phyloP scores from a whole-genome alignment of 2,888 invertebrate species.

The Tinea semifulvella region DNA sequence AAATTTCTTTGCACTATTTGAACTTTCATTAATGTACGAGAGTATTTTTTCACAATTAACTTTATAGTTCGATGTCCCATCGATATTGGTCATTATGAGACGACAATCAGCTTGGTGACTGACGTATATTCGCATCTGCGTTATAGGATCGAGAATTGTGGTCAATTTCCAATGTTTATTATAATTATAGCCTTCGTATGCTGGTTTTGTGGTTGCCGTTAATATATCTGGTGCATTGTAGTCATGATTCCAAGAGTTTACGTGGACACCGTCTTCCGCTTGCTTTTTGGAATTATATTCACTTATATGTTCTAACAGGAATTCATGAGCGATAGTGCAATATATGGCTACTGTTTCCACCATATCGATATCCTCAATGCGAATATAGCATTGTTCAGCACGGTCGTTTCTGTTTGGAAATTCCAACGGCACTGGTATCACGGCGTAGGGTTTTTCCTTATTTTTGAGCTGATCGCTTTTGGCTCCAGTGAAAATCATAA shows the following conservation, averaged over 20 bases:
- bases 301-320: conserved; percentile 40
- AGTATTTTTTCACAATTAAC: conserved; percentile 46
- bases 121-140: conserved; percentile 43
- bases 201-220: background rate
- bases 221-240: background rate
- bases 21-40: conserved; percentile 36
- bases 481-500: background rate
- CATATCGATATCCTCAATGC: conserved; percentile 48
- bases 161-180: conserved; percentile 44
- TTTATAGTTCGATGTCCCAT: conserved; percentile 44
- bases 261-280: conserved; percentile 44
- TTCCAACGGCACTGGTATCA: conserved; percentile 46
- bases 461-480: conserved; percentile 20
- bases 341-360: conserved; percentile 43
- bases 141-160: conserved; percentile 44
- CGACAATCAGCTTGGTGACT: conserved; percentile 42
- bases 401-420: conserved; percentile 51
- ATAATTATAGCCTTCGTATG: conserved; percentile 18
- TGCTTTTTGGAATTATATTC: conserved; percentile 51
- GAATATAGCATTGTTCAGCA: conserved; percentile 50
- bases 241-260: conserved; percentile 46
- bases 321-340: conserved; percentile 42
- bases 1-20: background rate
- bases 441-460: conserved; percentile 29
- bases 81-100: conserved; percentile 49